Base-by-base conservation (phyloP, 1,140 invertebrate genomes). In the Thaumatotibia leucotreta region DNA sequence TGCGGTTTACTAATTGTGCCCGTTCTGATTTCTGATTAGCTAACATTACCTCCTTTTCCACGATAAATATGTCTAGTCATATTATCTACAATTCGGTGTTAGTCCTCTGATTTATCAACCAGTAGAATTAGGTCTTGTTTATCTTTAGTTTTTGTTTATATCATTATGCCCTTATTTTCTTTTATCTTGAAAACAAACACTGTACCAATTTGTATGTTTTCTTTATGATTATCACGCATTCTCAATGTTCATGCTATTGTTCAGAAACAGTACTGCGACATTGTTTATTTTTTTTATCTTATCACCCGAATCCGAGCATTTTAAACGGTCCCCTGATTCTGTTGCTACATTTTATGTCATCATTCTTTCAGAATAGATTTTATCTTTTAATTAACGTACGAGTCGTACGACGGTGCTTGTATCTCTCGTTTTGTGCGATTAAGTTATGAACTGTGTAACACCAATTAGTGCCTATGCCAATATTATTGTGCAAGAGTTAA, bases 221-320 rank as follows among this genome's bases (percentile, higher is more conserved):
- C 39, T 20, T 20, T 45, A 17, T 45, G 39, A 45, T 45, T 45
- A 45, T 45, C 39, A 45, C 39, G 39, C 39, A 45, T 45, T 45
- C 35, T 5, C 14, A 20, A 20, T 20, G 39, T 4, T 45, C 14
- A 17, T 45, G 39, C 20, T 45, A 45, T 45, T 45, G 14, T 39
- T 29, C 27, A 5, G 1, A 20, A 45, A 45, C 17, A 14, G n/a
- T 45, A 20, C 17, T 20, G n/a, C n/a, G n/a, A 45, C 17, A 29
- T 27, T 58, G 23, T 58, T 58, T 58, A 58, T 58, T 58, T 29
- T n/a, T 27, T 31, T 58, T 58, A 58, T 58, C 52, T 58, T 58
- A 58, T 58, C 52, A 14, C 4, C 14, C 24, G 14, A 27, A 58
- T n/a, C 6, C 11, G 52, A 27, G 24, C 29, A n/a, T 4, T 14